Base-by-base conservation (phyloP, 2,888 invertebrate species). In the Eulithis testata region DNA sequence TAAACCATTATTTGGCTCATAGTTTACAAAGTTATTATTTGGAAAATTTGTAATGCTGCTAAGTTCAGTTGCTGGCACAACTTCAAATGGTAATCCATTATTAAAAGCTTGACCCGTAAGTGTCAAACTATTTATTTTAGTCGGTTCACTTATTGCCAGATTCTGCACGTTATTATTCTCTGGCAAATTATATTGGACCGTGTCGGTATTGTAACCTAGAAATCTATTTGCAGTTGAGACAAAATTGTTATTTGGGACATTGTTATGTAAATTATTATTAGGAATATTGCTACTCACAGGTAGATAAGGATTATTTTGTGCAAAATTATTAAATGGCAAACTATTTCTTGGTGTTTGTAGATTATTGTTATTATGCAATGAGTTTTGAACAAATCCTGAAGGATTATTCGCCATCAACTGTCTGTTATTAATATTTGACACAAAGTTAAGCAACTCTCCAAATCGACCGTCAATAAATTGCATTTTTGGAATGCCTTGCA, bases 351-450 rank as follows among this genome's bases (percentile, higher is more conserved):
- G 45, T 21, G 53, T 52, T 51, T 62, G 50, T 8, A 56, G 11
- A n/a, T 51, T 59, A 43, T 52, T 37, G 21, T 45, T 52, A 43
- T 40, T 59, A 0, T 9, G 2, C 31, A 11, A 31, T 31, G 45
- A 37, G 27, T 60, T 65, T 50, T 69, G 71, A 11, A 63, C 43
- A 11, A 50, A 43, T 31, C 12, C 12, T 43, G 49, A 54, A 11
- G 14, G 43, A 21, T 5, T 31, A 60, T 73, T 76, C 11, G 60
- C 72, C 1, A 47, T 11, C 43, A 66, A 64, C 9, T 73, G 49
- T 60, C 70, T 70, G 51, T 65, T 71, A 27, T 62, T 61, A 1
- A 54, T 9, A 63, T 53, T 67, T 44, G 60, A 53, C 2, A 54
- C 60, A 27, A 63, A 40, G 47, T 64, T 54, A 11, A 56, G 36